These are phyloP conservation scores for Ellobius talpinus DNA, from an alignment of 2,113 vertebrate species.

Conservation along the genomic window DNA sequence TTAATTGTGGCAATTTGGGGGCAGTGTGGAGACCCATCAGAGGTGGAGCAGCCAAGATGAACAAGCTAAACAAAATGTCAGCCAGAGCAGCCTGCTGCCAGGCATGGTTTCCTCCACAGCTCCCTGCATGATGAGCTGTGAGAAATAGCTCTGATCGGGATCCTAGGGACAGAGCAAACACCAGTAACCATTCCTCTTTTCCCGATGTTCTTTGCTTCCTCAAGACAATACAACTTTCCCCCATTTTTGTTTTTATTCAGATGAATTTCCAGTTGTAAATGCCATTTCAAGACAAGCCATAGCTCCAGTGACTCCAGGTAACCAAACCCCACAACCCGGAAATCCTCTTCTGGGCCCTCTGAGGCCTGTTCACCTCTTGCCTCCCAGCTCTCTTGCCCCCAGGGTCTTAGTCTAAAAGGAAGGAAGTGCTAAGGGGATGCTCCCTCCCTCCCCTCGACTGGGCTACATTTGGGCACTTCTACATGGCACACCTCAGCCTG, in stretches of 20 bases:
- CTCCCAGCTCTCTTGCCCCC: slow-evolving; percentile 21
- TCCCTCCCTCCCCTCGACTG: background rate
- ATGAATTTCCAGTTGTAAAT: slow-evolving; percentile 38
- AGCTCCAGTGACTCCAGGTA: background rate
- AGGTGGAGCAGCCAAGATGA: slow-evolving; percentile 60
- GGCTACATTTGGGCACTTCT: background rate
- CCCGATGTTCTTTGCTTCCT: background rate
- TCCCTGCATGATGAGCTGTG: background rate
- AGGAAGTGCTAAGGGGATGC: slow-evolving; percentile 55
- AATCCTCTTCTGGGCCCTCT: background rate
- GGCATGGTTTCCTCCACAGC: background rate
- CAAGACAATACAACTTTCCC: background rate
- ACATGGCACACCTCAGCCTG: slow-evolving; percentile 21
- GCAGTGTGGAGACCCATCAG: background rate
- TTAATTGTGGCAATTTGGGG: slow-evolving; percentile 46
- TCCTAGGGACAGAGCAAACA: background rate
- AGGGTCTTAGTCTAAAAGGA: slow-evolving; percentile 5
- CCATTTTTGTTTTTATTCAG: background rate
- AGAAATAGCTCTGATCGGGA: background rate
- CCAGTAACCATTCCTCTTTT: background rate
- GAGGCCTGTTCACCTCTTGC: slow-evolving; percentile 65
- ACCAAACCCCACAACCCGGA: background rate
- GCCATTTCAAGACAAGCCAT: slow-evolving; percentile 47
- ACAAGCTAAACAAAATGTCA: slow-evolving; percentile 67
- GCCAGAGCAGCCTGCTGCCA: slow-evolving; percentile 57